These are phyloP conservation scores for Coregonus suidteri DNA, from an alignment of 2,797 vertebrate genomes.

Conservation along the genomic window DNA sequence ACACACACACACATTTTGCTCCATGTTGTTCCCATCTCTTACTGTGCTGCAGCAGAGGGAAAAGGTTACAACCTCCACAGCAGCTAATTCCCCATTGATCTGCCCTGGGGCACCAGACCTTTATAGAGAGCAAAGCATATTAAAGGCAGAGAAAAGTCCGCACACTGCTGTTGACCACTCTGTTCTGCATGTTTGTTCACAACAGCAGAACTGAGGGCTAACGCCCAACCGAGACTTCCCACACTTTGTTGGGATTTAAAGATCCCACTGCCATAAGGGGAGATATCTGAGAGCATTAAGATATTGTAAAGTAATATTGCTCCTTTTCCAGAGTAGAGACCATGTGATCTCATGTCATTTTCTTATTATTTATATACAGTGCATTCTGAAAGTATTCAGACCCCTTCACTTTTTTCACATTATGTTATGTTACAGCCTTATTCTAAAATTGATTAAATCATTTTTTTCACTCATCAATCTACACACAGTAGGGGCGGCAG, in stretches of 20 bases:
- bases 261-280: neutral
- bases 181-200: conserved; percentile 36
- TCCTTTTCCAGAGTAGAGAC: no score
- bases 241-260: conserved; percentile 8
- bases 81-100: conserved; percentile 50
- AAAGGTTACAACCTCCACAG: conserved; percentile 34
- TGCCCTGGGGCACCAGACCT: conserved; percentile 37
- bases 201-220: conserved; percentile 17
- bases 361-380: no score
- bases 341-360: no score
- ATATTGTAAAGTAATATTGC: conserved; percentile 20
- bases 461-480: no score
- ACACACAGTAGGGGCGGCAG: no score
- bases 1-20: neutral
- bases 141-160: conserved; percentile 27
- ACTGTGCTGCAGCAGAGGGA: conserved; percentile 8
- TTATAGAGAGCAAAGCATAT: conserved; percentile 41
- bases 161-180: conserved; percentile 31
- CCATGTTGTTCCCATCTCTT: neutral
- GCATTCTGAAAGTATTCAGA: no score
- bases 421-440: no score
- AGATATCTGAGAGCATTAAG: neutral
- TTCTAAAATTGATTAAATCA: no score
- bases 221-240: neutral
- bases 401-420: no score